A percentile compares a stretch with the other conserved stretches of the same genome.
These are phyloP conservation scores for Alces alces DNA, from an alignment of 2,113 vertebrate species.

Conservation along the genomic window DNA sequence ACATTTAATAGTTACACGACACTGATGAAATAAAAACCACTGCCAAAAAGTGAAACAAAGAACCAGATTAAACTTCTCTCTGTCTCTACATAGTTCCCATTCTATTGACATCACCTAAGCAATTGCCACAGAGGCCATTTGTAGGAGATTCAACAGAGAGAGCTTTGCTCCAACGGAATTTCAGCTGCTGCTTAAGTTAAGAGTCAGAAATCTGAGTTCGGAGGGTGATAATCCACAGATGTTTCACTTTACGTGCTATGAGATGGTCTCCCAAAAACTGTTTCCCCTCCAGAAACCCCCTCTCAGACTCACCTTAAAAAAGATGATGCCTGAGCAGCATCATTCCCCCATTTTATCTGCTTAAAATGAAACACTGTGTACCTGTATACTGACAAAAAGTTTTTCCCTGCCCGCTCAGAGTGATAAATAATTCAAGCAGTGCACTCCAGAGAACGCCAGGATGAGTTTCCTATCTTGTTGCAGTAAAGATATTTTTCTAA, in stretches of 20 bases:
- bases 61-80: not conserved
- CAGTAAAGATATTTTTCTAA: slow-evolving; percentile 28
- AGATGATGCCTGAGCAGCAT: not conserved
- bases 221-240: not conserved
- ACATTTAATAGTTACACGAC: not conserved
- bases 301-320: not conserved
- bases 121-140: not conserved
- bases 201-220: not conserved
- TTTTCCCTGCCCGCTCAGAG: not conserved
- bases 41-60: not conserved
- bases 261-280: not conserved
- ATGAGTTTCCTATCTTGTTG: not conserved
- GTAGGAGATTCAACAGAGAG: not conserved
- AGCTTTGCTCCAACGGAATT: not conserved
- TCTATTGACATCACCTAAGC: not conserved
- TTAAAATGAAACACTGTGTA: not conserved
- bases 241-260: not conserved
- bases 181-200: not conserved
- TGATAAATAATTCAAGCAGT: slow-evolving; percentile 17
- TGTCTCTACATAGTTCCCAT: not conserved
- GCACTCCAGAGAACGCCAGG: not conserved
- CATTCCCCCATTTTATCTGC: not conserved
- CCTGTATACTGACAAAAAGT: not conserved
- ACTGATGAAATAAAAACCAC: not conserved
- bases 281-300: not conserved